Conservation (phyloP, 2,113 vertebrate species). For the Otis tarda region DNA sequence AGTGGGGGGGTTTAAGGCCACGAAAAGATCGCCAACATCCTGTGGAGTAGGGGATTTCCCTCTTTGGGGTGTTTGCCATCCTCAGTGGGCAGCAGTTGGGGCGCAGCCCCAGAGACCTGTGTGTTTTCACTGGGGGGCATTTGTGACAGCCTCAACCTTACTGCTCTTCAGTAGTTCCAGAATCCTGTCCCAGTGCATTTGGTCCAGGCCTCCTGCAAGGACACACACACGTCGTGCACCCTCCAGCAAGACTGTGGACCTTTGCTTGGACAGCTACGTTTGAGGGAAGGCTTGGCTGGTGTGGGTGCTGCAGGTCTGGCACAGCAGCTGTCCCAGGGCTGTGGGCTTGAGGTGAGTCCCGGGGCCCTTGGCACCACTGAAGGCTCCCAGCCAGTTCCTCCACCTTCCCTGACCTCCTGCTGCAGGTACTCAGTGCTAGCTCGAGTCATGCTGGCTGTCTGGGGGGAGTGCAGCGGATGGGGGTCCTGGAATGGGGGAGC, state of each 20-base stretch:
- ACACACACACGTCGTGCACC: rapidly evolving
- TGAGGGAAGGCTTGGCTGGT: neutral
- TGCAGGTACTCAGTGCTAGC: neutral
- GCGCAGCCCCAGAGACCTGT: rapidly evolving
- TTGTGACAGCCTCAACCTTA: neutral
- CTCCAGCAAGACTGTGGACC: neutral
- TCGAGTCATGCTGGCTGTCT: too few relatives aligned
- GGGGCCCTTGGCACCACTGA: neutral
- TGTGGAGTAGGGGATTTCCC: neutral
- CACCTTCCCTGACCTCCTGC: rapidly evolving
- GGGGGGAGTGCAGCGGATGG: too few relatives aligned
- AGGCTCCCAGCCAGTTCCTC: neutral
- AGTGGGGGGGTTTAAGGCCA: neutral
- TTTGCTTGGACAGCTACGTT: neutral
- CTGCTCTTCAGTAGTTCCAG: neutral
- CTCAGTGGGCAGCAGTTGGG: neutral
- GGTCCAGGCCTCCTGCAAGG: too few relatives aligned
- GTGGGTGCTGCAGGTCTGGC: neutral
- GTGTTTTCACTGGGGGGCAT: rapidly evolving
- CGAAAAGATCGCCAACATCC: neutral
- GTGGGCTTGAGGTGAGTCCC: neutral
- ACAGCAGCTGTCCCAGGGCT: neutral
- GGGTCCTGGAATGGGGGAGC: too few relatives aligned
- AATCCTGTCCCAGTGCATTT: neutral
- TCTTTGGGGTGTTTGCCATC: rapidly evolving